Conservation (phyloP, 2,113 vertebrate species). For the Catharus minimus region DNA sequence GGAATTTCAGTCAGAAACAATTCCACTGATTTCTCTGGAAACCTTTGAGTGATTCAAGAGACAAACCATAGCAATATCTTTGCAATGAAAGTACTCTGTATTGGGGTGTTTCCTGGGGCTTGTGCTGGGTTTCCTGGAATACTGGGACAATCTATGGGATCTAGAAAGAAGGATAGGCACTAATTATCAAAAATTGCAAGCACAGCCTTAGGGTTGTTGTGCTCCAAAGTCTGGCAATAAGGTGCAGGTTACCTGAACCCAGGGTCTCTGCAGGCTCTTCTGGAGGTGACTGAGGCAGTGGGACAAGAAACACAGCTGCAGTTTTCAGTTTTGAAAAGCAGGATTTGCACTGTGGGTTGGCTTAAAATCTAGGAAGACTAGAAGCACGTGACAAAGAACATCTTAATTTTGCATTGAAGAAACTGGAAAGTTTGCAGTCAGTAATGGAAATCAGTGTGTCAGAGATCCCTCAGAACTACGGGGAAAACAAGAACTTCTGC, state of each 20-base stretch:
- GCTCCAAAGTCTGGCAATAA: not conserved
- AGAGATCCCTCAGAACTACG: not conserved
- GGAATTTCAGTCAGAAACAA: not conserved
- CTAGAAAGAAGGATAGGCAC: not conserved
- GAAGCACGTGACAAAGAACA: accelerated
- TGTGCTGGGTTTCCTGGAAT: not conserved
- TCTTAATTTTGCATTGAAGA: not conserved
- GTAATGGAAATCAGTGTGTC: not conserved
- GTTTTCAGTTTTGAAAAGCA: not conserved
- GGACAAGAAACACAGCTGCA: not conserved
- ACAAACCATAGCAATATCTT: not conserved
- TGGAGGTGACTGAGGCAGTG: not conserved
- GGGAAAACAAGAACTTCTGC: not conserved
- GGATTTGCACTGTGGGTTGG: not conserved
- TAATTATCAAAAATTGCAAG: not conserved
- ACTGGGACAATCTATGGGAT: not conserved
- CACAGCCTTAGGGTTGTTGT: not conserved
- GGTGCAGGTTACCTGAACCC: not conserved
- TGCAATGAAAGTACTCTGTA: not conserved
- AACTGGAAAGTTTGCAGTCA: not conserved
- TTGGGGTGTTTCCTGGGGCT: not conserved
- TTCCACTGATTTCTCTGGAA: not conserved
- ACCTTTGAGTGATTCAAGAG: not conserved
- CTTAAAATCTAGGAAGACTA: not conserved
- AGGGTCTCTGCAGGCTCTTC: not conserved